Percentiles rank a stretch among this genome's conserved stretches.
Evolutionary conservation across 92 coral and sea anemone genomes (phyloP).

Genomic region (Zoanthus sansibaricus): DNA sequence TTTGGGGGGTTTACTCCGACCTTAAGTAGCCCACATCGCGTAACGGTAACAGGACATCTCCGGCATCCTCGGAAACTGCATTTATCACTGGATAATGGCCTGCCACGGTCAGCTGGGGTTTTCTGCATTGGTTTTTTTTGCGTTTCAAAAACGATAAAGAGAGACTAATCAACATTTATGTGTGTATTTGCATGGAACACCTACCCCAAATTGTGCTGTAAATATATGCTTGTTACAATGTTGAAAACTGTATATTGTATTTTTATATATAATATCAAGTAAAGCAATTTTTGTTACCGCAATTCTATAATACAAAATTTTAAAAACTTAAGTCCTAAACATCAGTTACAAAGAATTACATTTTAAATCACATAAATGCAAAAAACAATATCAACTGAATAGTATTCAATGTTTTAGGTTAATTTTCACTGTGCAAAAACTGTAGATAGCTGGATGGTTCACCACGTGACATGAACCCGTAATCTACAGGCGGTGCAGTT

Average conservation of each 20-base stretch:
- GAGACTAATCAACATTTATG: not conserved
- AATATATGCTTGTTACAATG: not conserved
- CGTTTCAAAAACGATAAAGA: constrained; percentile 3
- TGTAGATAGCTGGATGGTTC: constrained; percentile 23
- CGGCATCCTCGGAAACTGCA: too few species aligned
- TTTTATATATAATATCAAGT: not conserved
- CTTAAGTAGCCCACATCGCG: too few species aligned
- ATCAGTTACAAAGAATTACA: not conserved
- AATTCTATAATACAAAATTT: not conserved
- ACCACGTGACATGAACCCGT: constrained; percentile 19
- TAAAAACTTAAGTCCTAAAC: not conserved
- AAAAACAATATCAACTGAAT: not conserved
- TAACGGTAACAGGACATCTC: too few species aligned
- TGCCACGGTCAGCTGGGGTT: too few species aligned
- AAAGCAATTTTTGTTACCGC: not conserved
- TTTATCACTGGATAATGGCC: too few species aligned
- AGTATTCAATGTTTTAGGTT: not conserved
- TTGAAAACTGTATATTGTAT: not conserved
- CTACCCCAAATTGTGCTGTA: not conserved
- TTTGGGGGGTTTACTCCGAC: too few species aligned
- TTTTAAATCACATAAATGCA: not conserved
- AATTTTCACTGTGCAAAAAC: constrained; percentile 20
- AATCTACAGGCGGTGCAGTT: too few species aligned
- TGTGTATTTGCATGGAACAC: constrained; percentile 9
- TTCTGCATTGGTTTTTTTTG: too few species aligned